Evolutionary conservation across 1,140 invertebrate species (phyloP), one percentile per base, ranked within the genome.

Genomic region (Pogonus chalceus): DNA sequence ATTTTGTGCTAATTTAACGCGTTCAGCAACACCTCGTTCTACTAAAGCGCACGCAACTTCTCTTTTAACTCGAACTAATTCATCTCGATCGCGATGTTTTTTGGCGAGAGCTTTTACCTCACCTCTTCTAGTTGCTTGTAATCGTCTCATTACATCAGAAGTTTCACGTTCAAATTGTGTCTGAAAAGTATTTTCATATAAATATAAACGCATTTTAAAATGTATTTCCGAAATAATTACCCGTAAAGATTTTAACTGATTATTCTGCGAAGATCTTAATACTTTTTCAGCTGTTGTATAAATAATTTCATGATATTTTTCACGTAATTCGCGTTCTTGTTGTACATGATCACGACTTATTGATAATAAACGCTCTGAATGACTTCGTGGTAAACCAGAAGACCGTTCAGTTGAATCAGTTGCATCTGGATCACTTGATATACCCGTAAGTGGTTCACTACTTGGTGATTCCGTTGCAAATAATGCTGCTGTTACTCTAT

Each of bases 81-180:
- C 93, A 61, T 93, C 90, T 65, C 92, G 88, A 66, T 96, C 92
- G 61, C 80, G 84, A 64, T 90, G 86, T 55, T 82, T 82, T 60
- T 88, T 88, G 14, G 83, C 79, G 48, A 92, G 71, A 23, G 77
- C 79, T 68, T 92, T 92, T 35, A 94, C 88, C 66, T 96, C 90
- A 49, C 89, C 87, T 58, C 89, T 83, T 52, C 87, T 83, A 56
- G 83, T 82, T 20, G 83, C 80, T 57, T 93, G 86, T 56, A 95
- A 72, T 64, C 83, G 81, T 63, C 88, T 84, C 79, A 91, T 89
- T 14, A 94, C 80, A 58, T 91, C 89, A 26, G 80, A 82, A 20
- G 85, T 90, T 60, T 90, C 85, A 49, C 82, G 78, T 58, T 92
- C 86, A 47, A 89, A 71, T 52, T 80, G 73, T 20, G 76, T 76